Base-by-base conservation (phyloP, 2,888 invertebrate genomes). In the Keiferia lycopersicella region DNA sequence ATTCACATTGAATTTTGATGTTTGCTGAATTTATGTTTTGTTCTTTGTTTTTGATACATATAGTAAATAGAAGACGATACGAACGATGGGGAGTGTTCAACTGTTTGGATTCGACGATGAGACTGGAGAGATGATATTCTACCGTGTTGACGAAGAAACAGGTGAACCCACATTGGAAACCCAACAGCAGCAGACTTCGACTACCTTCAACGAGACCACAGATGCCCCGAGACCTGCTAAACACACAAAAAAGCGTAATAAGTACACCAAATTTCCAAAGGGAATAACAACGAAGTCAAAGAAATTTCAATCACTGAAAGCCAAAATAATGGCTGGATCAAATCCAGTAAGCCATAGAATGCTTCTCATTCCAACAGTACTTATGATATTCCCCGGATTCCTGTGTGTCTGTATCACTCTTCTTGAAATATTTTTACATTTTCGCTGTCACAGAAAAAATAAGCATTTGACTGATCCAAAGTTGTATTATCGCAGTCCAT, bases 381-480 rank as follows among this genome's bases (percentile, higher is more conserved):
- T 63, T 26, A 92, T 94, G 80, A 81, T 93, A 57, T 94, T 93
- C 70, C 93, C 94, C 11, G 90, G 93, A 10, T 71, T 93, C 18
- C 76, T 93, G 11, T 91, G 92, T 53, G 75, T 92, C 0, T 68
- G 93, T 30, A 78, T 94, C 30, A 86, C 92, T 58, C 64, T 93
- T 0, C 72, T 94, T 12, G 96, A 96, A 83, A 83, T 93, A 18
- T 81, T 90, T n/a, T 82, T 95, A 30, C 95, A 96, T 78, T 88
- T 93, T n/a, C 92, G 93, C 87, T 94, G 95, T 8, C 95, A 96
- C 75, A 93, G 93, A 69, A 94, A 94, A 74, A 95, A 95, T 75
- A 93, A 93, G 71, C 80, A 82, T 57, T 82, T 94, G 41, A 91
- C 90, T 72, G 90, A 94, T 70, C 83, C 92, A 12, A 87, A 89